These are phyloP conservation scores for Limnodromus scolopaceus DNA, from an alignment of 2,797 vertebrate species.

Conservation along the genomic window DNA sequence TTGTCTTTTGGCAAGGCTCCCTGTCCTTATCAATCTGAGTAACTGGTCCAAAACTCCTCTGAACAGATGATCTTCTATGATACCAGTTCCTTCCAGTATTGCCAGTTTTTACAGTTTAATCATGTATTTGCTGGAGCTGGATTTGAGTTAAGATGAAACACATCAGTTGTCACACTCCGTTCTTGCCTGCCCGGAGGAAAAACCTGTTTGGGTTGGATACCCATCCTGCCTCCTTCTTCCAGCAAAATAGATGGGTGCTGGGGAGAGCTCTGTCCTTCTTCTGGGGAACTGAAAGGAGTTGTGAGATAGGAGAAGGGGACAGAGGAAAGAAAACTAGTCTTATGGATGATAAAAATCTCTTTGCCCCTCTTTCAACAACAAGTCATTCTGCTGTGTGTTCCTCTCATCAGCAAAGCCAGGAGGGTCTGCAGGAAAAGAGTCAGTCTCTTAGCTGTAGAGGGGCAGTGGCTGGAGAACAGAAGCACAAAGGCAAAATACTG, in stretches of 20 bases:
- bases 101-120: not conserved
- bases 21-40: not conserved
- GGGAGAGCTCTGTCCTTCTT: not conserved
- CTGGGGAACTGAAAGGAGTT: not conserved
- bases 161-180: not conserved
- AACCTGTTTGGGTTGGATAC: not conserved
- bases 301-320: not conserved
- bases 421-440: not conserved
- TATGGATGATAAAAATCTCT: not conserved
- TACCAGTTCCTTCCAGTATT: not conserved
- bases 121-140: not conserved
- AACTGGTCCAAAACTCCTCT: not conserved
- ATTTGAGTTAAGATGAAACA: not conserved
- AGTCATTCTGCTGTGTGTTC: not conserved
- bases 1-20: not conserved
- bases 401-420: not conserved
- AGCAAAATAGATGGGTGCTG: not conserved
- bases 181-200: not conserved
- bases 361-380: not conserved
- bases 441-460: not conserved
- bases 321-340: not conserved
- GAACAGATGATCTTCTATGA: not conserved
- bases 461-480: not conserved
- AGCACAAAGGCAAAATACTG: not conserved
- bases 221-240: not conserved